Percentiles rank a stretch among this genome's conserved stretches.
Evolutionary conservation across 2,888 invertebrate species (phyloP).

Genomic region (Cacoxenus indagator): DNA sequence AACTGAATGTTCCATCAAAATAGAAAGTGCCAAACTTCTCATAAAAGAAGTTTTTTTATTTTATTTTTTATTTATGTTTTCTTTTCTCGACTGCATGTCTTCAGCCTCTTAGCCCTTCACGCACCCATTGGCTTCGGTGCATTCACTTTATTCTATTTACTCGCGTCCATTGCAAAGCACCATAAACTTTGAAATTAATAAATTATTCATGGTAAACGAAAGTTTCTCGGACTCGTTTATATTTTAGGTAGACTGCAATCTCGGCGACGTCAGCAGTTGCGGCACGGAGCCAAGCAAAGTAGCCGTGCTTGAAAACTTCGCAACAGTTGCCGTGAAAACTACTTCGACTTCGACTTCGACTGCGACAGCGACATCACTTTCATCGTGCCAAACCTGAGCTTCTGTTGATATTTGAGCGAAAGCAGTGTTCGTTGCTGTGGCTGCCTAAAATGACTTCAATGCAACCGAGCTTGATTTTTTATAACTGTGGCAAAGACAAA

Average conservation of each 20-base stretch:
- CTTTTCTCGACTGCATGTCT: too few relatives aligned
- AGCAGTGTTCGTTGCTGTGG: background rate
- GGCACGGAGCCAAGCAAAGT: background rate
- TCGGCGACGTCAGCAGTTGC: background rate
- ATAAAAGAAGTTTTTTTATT: too few relatives aligned
- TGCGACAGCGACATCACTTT: background rate
- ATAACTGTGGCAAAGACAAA: background rate
- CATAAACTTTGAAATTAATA: slow-evolving; percentile 22
- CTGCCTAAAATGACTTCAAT: too few relatives aligned
- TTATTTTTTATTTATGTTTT: too few relatives aligned
- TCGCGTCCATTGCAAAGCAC: slow-evolving; percentile 12
- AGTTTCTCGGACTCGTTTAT: slow-evolving; percentile 25
- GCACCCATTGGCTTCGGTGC: background rate
- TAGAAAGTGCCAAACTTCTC: too few relatives aligned
- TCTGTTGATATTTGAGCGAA: slow-evolving; percentile 1
- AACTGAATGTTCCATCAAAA: too few relatives aligned
- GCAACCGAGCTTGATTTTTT: background rate
- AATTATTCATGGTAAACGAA: slow-evolving; percentile 22
- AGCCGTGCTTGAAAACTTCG: background rate
- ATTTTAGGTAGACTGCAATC: slow-evolving; percentile 3
- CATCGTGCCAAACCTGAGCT: background rate
- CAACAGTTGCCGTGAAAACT: background rate
- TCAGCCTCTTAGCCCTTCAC: background rate
- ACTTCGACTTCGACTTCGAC: background rate
- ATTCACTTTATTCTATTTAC: slow-evolving; percentile 11